These are phyloP conservation scores for Morinoia aosen DNA, from an alignment of 2,888 invertebrate genomes.

Conservation along the genomic window DNA sequence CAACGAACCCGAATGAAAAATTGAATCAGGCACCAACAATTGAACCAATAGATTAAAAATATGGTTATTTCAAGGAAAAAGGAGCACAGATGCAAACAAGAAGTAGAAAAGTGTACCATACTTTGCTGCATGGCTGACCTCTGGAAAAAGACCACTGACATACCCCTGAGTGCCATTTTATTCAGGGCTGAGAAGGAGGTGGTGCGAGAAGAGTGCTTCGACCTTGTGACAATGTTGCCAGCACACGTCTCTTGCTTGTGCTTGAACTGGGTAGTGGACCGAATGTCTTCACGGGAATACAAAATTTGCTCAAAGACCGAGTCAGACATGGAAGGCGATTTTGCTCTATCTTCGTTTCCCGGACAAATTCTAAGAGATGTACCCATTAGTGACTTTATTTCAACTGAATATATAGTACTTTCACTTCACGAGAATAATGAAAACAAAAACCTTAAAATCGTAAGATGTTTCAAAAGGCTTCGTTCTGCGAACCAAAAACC, in stretches of 20 bases:
- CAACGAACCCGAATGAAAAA: not conserved
- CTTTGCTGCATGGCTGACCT: conserved; percentile 36
- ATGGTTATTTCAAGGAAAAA: not conserved
- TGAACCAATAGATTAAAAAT: not conserved
- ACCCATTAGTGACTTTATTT: too few species aligned
- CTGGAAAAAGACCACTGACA: not conserved
- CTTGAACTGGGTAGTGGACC: too few species aligned
- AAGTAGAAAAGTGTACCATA: not conserved
- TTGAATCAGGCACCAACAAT: not conserved
- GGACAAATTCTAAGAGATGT: too few species aligned
- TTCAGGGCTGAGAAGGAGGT: not conserved
- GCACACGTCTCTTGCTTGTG: not conserved
- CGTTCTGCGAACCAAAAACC: too few species aligned
- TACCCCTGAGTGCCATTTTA: not conserved
- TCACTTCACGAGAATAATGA: too few species aligned
- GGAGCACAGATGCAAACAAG: not conserved
- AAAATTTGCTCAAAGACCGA: too few species aligned
- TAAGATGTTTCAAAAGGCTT: too few species aligned
- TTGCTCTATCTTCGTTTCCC: too few species aligned
- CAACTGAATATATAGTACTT: too few species aligned
- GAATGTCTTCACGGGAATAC: too few species aligned
- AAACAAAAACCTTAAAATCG: too few species aligned
- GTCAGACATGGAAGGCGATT: too few species aligned
- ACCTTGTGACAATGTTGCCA: not conserved
- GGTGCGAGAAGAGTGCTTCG: not conserved